These are phyloP conservation scores for Gallinago nigripennis DNA, from an alignment of 2,797 vertebrate genomes.

Conservation along the genomic window DNA sequence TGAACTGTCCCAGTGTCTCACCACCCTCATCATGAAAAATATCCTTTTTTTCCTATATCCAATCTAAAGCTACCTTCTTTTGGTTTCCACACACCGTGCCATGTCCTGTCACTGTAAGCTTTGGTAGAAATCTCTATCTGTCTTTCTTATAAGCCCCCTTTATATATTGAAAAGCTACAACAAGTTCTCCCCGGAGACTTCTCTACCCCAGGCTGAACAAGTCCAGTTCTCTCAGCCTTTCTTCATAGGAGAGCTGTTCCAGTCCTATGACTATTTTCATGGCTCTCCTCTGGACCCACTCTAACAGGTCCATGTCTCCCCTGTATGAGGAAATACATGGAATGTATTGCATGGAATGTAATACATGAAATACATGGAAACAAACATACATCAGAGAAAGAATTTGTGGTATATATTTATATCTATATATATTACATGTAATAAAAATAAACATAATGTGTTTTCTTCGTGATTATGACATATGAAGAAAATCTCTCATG, in stretches of 20 bases:
- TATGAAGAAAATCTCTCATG: neutral
- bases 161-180: neutral
- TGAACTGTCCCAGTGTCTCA: neutral
- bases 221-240: neutral
- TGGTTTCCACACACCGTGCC: rapidly evolving
- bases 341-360: neutral
- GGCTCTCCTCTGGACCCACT: neutral
- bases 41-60: neutral
- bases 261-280: neutral
- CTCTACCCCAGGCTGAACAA: neutral
- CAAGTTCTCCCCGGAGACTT: neutral
- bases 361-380: neutral
- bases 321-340: neutral
- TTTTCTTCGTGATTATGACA: neutral
- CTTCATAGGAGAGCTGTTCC: neutral
- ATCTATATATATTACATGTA: neutral
- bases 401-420: neutral
- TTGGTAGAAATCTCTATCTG: neutral
- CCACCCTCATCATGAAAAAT: neutral
- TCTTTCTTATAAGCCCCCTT: neutral
- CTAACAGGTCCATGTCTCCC: neutral
- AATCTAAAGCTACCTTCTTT: neutral
- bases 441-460: neutral
- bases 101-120: neutral
- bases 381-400: neutral